Evolutionary conservation across 2,888 invertebrate genomes (phyloP).

Genomic region (Byasa hedistus): DNA sequence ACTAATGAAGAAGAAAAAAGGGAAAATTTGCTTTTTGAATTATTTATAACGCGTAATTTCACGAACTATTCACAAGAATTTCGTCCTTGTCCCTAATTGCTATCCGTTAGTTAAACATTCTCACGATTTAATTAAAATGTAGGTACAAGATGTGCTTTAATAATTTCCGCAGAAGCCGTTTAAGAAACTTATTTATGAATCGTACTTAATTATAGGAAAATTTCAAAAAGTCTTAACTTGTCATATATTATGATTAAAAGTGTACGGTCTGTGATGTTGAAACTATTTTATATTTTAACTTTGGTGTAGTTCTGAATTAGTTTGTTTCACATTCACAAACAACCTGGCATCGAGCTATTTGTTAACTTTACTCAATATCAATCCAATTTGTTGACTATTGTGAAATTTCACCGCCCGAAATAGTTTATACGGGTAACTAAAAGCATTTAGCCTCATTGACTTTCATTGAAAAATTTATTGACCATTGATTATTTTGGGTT

Average conservation of each 20-base stretch:
- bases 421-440: slow-evolving; percentile 1
- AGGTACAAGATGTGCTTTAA: not conserved
- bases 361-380: slow-evolving; percentile 15
- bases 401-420: slow-evolving; percentile 9
- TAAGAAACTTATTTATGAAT: not conserved
- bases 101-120: slow-evolving; percentile 12
- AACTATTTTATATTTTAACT: slow-evolving; percentile 15
- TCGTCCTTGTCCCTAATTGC: slow-evolving; percentile 20
- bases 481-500: no score
- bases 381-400: slow-evolving; percentile 14
- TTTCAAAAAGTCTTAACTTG: not conserved
- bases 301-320: slow-evolving; percentile 14
- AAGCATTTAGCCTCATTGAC: not conserved
- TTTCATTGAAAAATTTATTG: not conserved
- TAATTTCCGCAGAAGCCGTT: not conserved
- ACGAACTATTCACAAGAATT: slow-evolving; percentile 21
- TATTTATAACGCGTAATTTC: slow-evolving; percentile 16
- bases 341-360: not conserved
- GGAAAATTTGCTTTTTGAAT: not conserved
- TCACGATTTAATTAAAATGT: slow-evolving; percentile 22
- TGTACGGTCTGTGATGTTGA: not conserved
- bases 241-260: not conserved
- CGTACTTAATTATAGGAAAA: not conserved
- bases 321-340: slow-evolving; percentile 10
- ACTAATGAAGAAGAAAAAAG: not conserved